Conservation (phyloP, 2,888 invertebrate genomes). For the Phoenoteleia sp. region DNA sequence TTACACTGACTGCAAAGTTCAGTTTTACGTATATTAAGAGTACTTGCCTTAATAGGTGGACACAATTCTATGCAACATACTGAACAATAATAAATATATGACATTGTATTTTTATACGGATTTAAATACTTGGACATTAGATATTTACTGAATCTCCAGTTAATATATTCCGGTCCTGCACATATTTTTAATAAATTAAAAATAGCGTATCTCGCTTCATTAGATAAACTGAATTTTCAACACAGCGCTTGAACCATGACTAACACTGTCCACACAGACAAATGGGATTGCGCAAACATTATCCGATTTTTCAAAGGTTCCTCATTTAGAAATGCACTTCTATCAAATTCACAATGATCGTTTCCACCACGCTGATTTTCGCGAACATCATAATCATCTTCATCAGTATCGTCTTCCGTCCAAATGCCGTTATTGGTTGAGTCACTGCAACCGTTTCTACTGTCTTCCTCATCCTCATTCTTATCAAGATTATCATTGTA, state of each 20-base stretch:
- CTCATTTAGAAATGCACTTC: background rate
- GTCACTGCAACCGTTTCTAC: background rate
- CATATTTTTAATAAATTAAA: conserved; percentile 11
- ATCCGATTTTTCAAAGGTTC: conserved; percentile 13
- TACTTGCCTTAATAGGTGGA: background rate
- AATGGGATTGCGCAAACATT: background rate
- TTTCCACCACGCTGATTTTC: background rate
- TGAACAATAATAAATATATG: conserved; percentile 24
- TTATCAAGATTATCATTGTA: background rate
- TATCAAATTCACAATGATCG: background rate
- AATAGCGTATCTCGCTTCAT: conserved; percentile 24
- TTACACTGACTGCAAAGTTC: conserved; percentile 1
- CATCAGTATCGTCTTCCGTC: conserved; percentile 1
- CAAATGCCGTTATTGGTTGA: background rate
- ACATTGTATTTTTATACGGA: conserved; percentile 15
- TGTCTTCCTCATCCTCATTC: background rate
- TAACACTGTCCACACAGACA: conserved; percentile 2
- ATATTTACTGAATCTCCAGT: conserved; percentile 28
- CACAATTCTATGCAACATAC: conserved; percentile 3
- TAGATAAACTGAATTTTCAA: conserved; percentile 3
- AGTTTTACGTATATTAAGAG: background rate
- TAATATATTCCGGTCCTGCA: conserved; percentile 7
- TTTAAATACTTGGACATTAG: background rate
- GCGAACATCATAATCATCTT: background rate
- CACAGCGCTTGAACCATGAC: conserved; percentile 5